Evolutionary conservation across 30 jellyfish, hydroid and myxozoan genomes (phyloP).

Genomic region (Aurelia aurita): DNA sequence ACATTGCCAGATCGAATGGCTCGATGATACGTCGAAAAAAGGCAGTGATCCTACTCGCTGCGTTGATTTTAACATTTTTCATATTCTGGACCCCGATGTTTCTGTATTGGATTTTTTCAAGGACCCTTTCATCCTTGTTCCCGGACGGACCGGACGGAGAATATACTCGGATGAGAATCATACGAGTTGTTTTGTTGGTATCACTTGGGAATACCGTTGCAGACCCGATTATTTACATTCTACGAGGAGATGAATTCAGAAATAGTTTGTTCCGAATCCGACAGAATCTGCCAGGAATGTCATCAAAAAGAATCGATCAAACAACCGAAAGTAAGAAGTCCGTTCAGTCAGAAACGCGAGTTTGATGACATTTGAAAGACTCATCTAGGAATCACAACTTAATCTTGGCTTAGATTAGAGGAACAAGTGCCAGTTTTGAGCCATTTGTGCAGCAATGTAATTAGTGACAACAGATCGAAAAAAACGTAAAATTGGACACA

Average conservation of each 20-base stretch:
- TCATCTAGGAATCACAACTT: too few relatives aligned
- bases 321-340: too few relatives aligned
- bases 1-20: constrained; percentile 9
- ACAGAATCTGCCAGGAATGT: too few relatives aligned
- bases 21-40: constrained; percentile 46
- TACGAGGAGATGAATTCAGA: constrained; percentile 63
- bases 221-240: constrained; percentile 73
- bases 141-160: constrained; percentile 79
- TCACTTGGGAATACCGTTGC: constrained; percentile 69
- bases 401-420: too few relatives aligned
- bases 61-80: constrained; percentile 61
- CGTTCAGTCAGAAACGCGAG: too few relatives aligned
- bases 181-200: constrained; percentile 40
- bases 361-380: too few relatives aligned
- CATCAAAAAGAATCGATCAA: too few relatives aligned
- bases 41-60: constrained; percentile 50
- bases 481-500: too few relatives aligned
- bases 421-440: too few relatives aligned
- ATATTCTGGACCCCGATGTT: constrained; percentile 69
- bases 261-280: constrained; percentile 17
- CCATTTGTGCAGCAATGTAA: too few relatives aligned
- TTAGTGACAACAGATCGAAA: too few relatives aligned
- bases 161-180: constrained; percentile 53
- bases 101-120: constrained; percentile 73
- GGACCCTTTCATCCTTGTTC: constrained; percentile 44